Percentiles rank a stretch among this genome's conserved stretches.
Evolutionary conservation across 2,113 vertebrate genomes (phyloP).

Genomic region (Eclectus roratus): DNA sequence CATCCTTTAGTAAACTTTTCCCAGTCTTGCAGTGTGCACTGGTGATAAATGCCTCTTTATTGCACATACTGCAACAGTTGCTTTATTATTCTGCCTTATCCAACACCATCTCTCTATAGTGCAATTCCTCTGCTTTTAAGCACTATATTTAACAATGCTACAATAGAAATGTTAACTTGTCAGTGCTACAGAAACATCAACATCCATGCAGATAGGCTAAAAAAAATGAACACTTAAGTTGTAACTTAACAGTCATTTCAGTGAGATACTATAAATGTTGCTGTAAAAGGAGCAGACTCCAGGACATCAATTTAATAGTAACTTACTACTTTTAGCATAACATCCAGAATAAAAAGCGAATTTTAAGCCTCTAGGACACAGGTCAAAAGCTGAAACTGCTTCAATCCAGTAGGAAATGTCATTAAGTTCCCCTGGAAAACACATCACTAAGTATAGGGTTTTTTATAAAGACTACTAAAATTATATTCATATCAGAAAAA

Average conservation of each 20-base stretch:
- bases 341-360: not conserved
- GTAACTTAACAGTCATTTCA: not conserved
- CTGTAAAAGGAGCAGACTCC: not conserved
- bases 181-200: not conserved
- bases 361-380: not conserved
- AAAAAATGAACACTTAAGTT: not conserved
- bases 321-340: not conserved
- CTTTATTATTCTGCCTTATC: not conserved
- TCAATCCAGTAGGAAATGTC: not conserved
- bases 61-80: not conserved
- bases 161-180: not conserved
- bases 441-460: accelerated
- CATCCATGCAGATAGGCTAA: not conserved
- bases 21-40: not conserved
- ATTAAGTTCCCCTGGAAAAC: not conserved
- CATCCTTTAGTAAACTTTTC: not conserved
- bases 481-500: not conserved
- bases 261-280: not conserved
- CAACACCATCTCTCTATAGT: not conserved
- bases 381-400: not conserved
- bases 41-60: not conserved
- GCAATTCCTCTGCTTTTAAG: not conserved
- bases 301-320: not conserved
- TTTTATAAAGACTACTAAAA: not conserved
- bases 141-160: not conserved